These are phyloP conservation scores for Dastarcus helophoroides DNA, from an alignment of 2,888 invertebrate species.

Conservation along the genomic window DNA sequence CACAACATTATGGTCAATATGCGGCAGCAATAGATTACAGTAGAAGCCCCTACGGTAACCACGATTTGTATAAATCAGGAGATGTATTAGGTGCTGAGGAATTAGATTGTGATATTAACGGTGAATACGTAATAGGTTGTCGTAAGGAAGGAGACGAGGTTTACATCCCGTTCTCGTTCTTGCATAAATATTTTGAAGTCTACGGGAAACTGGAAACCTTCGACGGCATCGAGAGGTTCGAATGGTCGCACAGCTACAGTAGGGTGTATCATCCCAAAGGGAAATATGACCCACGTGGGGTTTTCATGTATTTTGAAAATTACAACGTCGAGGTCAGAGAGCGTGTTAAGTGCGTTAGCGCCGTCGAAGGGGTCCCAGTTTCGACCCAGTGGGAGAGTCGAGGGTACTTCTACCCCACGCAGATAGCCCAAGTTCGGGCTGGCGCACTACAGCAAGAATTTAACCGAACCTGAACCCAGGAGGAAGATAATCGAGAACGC, in stretches of 20 bases:
- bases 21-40: constrained; percentile 44
- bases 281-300: constrained; percentile 79
- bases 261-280: constrained; percentile 81
- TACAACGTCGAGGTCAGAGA: constrained; percentile 96
- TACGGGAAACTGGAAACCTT: constrained; percentile 72
- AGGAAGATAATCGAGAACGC: constrained; percentile 65
- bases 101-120: constrained; percentile 82
- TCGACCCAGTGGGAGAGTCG: constrained; percentile 95
- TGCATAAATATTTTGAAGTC: constrained; percentile 90
- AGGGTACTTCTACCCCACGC: constrained; percentile 96
- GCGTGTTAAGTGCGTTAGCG: constrained; percentile 92
- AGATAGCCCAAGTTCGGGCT: constrained; percentile 97
- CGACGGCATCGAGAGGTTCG: constrained; percentile 70
- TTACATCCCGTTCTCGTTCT: constrained; percentile 83
- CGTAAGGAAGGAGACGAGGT: constrained; percentile 57
- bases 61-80: constrained; percentile 20
- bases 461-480: constrained; percentile 74
- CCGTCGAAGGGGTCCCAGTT: constrained; percentile 84
- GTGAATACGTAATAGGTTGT: constrained; percentile 48
- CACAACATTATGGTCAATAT: constrained; percentile 64
- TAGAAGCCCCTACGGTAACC: constrained; percentile 19
- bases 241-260: constrained; percentile 92
- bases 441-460: constrained; percentile 92
- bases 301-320: constrained; percentile 94
- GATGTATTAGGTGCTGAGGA: constrained; percentile 47